Percentiles rank a stretch among this genome's conserved stretches.
phyloP scores from a whole-genome alignment of 2,113 vertebrate species.

The Romanogobio albipinnatus region DNA sequence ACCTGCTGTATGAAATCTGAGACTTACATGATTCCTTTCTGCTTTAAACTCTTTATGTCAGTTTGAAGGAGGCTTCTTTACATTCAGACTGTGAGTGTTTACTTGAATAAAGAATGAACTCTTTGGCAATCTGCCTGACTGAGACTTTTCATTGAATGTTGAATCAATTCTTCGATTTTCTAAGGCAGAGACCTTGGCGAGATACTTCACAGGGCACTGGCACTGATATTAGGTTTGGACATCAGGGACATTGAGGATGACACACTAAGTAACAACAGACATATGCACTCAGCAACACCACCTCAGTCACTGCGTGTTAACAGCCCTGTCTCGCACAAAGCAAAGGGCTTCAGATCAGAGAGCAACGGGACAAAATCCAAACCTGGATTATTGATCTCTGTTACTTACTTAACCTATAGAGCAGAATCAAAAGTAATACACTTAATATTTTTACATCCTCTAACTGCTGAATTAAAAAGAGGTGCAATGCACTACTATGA shows the following conservation, averaged over 20 bases:
- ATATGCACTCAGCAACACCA: neutral
- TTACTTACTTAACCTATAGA: neutral
- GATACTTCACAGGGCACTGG: slow-evolving; percentile 15
- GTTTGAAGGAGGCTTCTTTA: slow-evolving; percentile 6
- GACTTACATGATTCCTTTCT: neutral
- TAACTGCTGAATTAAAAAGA: neutral
- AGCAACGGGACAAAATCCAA: neutral
- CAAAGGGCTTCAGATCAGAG: neutral
- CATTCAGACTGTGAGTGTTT: neutral
- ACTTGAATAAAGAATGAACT: slow-evolving; percentile 41
- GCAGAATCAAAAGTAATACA: neutral
- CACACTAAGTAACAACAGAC: neutral
- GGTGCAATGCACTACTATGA: neutral
- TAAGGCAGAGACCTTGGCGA: slow-evolving; percentile 18
- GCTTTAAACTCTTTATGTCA: neutral
- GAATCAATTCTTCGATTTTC: slow-evolving; percentile 36
- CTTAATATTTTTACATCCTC: slow-evolving; percentile 1
- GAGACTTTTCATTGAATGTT: slow-evolving; percentile 32
- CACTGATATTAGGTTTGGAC: slow-evolving; percentile 15
- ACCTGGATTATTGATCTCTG: neutral
- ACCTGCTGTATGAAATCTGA: slow-evolving; percentile 55
- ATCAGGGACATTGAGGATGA: neutral
- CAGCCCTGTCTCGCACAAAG: neutral
- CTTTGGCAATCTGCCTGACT: slow-evolving; percentile 28
- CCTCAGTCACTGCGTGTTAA: neutral